These are phyloP conservation scores for Rhagium mordax DNA, from an alignment of 2,888 invertebrate species.

Conservation along the genomic window DNA sequence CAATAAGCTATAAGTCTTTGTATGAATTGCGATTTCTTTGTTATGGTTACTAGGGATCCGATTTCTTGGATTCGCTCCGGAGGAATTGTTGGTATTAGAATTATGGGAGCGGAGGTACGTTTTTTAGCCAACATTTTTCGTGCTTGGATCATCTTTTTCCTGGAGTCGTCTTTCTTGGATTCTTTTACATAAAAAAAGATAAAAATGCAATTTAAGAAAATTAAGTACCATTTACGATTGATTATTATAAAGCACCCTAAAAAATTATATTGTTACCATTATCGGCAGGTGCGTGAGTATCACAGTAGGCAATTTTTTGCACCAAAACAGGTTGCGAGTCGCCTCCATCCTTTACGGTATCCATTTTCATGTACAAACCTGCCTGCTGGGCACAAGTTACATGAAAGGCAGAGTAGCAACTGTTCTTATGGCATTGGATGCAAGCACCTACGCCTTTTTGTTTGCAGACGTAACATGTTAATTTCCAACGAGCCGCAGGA, in stretches of 20 bases:
- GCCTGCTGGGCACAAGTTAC: slow-evolving; percentile 99
- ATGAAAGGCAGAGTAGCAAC: slow-evolving; percentile 98
- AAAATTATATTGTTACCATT: slow-evolving; percentile 59
- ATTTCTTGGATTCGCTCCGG: slow-evolving; percentile 91
- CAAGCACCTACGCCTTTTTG: slow-evolving; percentile 95
- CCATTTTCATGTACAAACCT: slow-evolving; percentile 96
- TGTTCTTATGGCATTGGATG: slow-evolving; percentile 97
- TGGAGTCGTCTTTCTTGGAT: slow-evolving; percentile 76
- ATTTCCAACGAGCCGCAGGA: slow-evolving; percentile 94
- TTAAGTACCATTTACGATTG: too few species aligned
- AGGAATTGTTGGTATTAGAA: slow-evolving; percentile 94
- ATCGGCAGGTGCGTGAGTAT: slow-evolving; percentile 89
- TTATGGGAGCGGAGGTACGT: slow-evolving; percentile 90
- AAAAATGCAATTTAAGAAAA: background rate
- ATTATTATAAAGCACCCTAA: too few species aligned
- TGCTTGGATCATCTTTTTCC: slow-evolving; percentile 90
- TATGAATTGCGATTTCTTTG: slow-evolving; percentile 88
- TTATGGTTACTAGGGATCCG: slow-evolving; percentile 80
- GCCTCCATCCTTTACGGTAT: slow-evolving; percentile 80
- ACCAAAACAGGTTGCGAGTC: slow-evolving; percentile 83
- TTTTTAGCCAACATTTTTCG: slow-evolving; percentile 91
- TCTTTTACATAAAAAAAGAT: slow-evolving; percentile 46
- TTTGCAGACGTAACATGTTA: slow-evolving; percentile 98
- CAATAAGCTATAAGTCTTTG: slow-evolving; percentile 95
- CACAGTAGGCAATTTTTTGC: slow-evolving; percentile 96